These are phyloP conservation scores for Callopanchax toddi DNA, from an alignment of 2,113 vertebrate species.

Conservation along the genomic window DNA sequence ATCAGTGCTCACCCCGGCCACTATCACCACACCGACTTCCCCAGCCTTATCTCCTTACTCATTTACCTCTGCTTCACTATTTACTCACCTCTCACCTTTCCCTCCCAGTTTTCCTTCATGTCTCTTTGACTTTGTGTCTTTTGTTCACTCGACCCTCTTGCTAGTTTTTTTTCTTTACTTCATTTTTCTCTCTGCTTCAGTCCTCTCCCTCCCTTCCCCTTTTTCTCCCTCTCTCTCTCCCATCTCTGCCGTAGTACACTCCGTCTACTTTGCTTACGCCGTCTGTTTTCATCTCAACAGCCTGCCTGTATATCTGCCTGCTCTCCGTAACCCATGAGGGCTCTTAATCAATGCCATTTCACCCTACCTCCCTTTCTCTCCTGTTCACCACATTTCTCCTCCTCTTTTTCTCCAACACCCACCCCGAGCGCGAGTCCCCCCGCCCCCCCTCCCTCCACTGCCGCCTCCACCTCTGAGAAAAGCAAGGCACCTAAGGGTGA, in stretches of 20 bases:
- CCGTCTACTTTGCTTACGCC: conserved; percentile 13
- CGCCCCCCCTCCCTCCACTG: neutral
- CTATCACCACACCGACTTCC: conserved; percentile 18
- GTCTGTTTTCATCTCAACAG: conserved; percentile 31
- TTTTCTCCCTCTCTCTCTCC: neutral
- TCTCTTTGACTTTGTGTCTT: conserved; percentile 40
- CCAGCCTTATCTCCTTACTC: conserved; percentile 25
- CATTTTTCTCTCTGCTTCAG: conserved; percentile 32
- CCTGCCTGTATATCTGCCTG: conserved; percentile 45
- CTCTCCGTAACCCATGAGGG: conserved; percentile 53
- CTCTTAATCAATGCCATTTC: conserved; percentile 75
- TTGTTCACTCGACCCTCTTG: conserved; percentile 19
- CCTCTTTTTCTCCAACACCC: conserved; percentile 1
- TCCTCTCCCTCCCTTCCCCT: conserved; percentile 20
- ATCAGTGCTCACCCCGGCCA: conserved; percentile 31
- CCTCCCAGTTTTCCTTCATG: neutral
- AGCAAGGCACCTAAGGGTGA: conserved; percentile 70
- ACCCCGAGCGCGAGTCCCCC: too few relatives aligned
- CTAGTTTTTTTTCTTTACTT: conserved; percentile 12
- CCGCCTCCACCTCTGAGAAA: conserved; percentile 37
- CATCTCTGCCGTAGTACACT: neutral
- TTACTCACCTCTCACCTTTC: conserved; percentile 36
- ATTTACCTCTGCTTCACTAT: conserved; percentile 31
- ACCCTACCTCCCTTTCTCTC: conserved; percentile 3
- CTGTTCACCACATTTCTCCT: conserved; percentile 7